Evolutionary conservation across 2,797 vertebrate species (phyloP).

Genomic region (Tinamus major): DNA sequence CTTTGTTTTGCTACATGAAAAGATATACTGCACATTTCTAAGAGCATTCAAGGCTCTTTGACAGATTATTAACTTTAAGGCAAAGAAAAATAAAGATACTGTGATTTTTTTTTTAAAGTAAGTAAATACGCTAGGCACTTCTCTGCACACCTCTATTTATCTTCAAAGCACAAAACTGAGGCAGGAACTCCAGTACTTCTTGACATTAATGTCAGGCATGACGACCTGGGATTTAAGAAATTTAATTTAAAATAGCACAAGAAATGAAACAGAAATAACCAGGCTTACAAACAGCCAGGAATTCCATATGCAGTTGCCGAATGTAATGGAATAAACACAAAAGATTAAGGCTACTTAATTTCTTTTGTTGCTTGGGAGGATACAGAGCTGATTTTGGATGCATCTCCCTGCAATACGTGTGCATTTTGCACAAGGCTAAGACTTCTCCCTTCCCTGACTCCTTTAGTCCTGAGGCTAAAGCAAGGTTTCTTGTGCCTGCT

Average conservation of each 20-base stretch:
- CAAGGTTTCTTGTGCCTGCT: fast-evolving
- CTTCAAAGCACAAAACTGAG: neutral
- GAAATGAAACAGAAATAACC: neutral
- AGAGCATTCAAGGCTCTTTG: neutral
- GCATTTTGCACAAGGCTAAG: neutral
- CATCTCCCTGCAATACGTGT: too few relatives aligned
- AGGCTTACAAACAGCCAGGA: neutral
- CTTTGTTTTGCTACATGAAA: slow-evolving; percentile 47
- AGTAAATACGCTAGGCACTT: neutral
- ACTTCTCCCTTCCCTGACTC: neutral
- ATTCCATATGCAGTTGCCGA: neutral
- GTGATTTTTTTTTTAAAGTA: neutral
- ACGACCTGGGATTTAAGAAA: neutral
- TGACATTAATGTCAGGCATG: neutral
- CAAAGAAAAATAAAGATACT: neutral
- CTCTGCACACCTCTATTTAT: neutral
- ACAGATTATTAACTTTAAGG: slow-evolving; percentile 18
- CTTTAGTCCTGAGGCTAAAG: neutral
- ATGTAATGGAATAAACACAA: neutral
- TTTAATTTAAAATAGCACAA: neutral
- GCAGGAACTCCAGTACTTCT: neutral
- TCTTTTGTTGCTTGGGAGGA: neutral
- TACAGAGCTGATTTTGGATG: neutral
- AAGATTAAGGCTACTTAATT: neutral
- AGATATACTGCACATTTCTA: slow-evolving; percentile 1